Evolutionary conservation across 2,797 vertebrate species (phyloP).

Genomic region (Rhinophrynus dorsalis): DNA sequence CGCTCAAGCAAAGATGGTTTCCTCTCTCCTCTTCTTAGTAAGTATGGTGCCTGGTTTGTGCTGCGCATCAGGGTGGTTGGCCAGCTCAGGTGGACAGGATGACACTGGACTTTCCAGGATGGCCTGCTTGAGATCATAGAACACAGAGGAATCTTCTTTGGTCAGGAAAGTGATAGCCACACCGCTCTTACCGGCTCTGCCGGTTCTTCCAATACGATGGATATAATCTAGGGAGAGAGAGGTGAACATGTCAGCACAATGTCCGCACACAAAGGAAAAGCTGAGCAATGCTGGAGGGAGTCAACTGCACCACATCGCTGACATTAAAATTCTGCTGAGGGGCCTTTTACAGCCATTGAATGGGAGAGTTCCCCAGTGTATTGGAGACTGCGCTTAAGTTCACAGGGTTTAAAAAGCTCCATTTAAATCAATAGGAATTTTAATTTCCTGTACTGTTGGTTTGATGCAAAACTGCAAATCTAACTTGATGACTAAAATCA

Average conservation of each 20-base stretch:
- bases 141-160: slow-evolving; percentile 92
- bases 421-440: too few relatives aligned
- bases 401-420: too few relatives aligned
- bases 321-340: too few relatives aligned
- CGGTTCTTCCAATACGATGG: slow-evolving; percentile 95
- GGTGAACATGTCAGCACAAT: neutral
- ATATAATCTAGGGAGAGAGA: slow-evolving; percentile 82
- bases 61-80: slow-evolving; percentile 95
- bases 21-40: slow-evolving; percentile 96
- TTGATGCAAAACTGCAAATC: too few relatives aligned
- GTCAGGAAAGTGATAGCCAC: slow-evolving; percentile 97
- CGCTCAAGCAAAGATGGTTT: slow-evolving; percentile 93
- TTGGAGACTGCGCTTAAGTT: too few relatives aligned
- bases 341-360: too few relatives aligned
- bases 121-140: slow-evolving; percentile 97
- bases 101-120: slow-evolving; percentile 97
- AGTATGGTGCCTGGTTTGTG: slow-evolving; percentile 98
- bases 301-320: too few relatives aligned
- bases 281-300: too few relatives aligned
- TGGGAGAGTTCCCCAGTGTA: too few relatives aligned
- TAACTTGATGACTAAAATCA: too few relatives aligned
- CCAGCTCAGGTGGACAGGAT: slow-evolving; percentile 91
- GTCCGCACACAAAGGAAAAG: too few relatives aligned
- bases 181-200: slow-evolving; percentile 94
- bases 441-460: too few relatives aligned